Evolutionary conservation across 2,113 vertebrate genomes (phyloP).

Genomic region (Pipra filicauda): DNA sequence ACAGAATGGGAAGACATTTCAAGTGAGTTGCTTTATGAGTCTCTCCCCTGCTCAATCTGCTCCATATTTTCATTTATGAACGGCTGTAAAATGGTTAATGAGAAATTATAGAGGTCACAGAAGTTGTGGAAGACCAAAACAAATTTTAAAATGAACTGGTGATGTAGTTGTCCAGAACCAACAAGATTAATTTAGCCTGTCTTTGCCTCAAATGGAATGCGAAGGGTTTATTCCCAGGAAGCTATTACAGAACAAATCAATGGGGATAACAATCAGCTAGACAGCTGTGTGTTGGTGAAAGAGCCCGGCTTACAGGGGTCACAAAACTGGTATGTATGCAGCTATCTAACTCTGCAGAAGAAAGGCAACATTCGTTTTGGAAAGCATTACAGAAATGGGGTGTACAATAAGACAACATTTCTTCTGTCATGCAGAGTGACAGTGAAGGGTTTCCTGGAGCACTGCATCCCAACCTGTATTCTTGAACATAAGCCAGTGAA

Average conservation of each 20-base stretch:
- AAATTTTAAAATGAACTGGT: not conserved
- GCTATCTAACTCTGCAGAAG: not conserved
- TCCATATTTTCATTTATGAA: not conserved
- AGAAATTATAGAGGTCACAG: not conserved
- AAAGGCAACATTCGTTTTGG: not conserved
- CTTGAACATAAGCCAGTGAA: not conserved
- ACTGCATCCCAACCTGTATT: not conserved
- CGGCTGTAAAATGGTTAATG: not conserved
- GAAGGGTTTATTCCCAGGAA: constrained; percentile 1
- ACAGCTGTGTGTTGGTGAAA: not conserved
- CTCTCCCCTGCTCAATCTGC: not conserved
- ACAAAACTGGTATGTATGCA: not conserved
- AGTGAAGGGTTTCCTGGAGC: not conserved
- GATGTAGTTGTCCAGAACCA: not conserved
- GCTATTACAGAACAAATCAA: constrained; percentile 31
- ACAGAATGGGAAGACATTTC: not conserved
- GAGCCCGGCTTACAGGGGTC: not conserved
- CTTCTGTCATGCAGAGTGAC: not conserved
- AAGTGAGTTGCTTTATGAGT: not conserved
- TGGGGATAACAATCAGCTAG: constrained; percentile 22
- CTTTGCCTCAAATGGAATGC: not conserved
- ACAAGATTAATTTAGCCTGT: not conserved
- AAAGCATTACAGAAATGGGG: not conserved
- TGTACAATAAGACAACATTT: not conserved
- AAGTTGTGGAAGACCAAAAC: not conserved